Percentiles rank a stretch among this genome's conserved stretches.
Evolutionary conservation across 2,797 vertebrate genomes (phyloP).

Genomic region (Pseudocheirus occidentalis): DNA sequence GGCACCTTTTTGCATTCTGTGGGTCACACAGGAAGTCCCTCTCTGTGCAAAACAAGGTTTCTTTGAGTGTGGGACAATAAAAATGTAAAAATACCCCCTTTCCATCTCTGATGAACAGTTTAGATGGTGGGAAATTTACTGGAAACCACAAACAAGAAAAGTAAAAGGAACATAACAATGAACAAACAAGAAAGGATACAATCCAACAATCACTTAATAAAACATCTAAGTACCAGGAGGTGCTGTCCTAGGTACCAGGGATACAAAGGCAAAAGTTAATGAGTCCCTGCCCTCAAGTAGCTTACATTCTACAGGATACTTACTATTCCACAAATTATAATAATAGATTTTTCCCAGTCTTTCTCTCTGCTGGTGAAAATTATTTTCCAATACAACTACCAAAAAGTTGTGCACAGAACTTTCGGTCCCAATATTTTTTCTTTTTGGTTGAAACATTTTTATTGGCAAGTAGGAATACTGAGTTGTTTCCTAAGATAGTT

Average conservation of each 20-base stretch:
- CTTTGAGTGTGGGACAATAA: slow-evolving; percentile 37
- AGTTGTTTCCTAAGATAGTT: not conserved
- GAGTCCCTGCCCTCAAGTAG: not conserved
- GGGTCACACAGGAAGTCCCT: slow-evolving; percentile 6
- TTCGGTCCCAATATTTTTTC: not conserved
- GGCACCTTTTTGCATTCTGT: slow-evolving; percentile 8
- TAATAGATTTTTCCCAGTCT: not conserved
- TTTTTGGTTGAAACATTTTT: not conserved
- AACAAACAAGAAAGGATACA: slow-evolving; percentile 28
- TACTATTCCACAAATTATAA: not conserved
- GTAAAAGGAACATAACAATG: slow-evolving; percentile 47
- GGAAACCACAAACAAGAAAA: slow-evolving; percentile 27
- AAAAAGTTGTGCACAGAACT: not conserved
- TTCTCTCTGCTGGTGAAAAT: not conserved
- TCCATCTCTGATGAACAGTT: not conserved
- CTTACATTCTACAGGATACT: not conserved
- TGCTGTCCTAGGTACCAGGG: not conserved
- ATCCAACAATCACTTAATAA: not conserved
- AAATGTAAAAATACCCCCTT: slow-evolving; percentile 42
- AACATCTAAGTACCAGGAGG: not conserved
- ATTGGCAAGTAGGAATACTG: not conserved
- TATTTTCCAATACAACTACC: not conserved
- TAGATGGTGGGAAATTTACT: not conserved
- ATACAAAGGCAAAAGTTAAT: not conserved
- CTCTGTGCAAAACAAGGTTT: slow-evolving; percentile 31